phyloP scores from a whole-genome alignment of 2,113 vertebrate genomes.

The Daboia siamensis region DNA sequence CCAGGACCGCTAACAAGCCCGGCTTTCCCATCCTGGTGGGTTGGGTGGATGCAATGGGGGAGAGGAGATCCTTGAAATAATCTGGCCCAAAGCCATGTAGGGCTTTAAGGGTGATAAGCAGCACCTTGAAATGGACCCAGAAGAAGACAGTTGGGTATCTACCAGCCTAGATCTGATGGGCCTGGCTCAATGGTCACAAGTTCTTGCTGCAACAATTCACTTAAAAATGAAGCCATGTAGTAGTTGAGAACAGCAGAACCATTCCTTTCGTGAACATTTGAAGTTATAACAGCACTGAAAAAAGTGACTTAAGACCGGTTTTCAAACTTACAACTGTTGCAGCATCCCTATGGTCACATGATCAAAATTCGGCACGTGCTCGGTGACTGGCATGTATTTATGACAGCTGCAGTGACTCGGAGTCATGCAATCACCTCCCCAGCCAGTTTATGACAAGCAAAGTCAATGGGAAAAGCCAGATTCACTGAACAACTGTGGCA shows the following conservation, averaged over 20 bases:
- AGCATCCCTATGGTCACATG: not conserved
- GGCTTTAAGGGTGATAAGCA: not conserved
- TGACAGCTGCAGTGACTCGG: too few relatives aligned
- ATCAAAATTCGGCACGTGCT: not conserved
- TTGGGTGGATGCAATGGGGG: not conserved
- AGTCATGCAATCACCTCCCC: too few relatives aligned
- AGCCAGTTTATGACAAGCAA: not conserved
- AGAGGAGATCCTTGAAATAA: not conserved
- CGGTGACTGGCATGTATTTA: too few relatives aligned
- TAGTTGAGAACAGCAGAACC: too few relatives aligned
- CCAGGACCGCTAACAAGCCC: not conserved
- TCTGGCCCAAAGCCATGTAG: not conserved
- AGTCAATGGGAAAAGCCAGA: not conserved
- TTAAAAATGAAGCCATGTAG: not conserved
- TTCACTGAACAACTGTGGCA: not conserved
- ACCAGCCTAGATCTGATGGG: not conserved
- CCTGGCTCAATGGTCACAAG: not conserved
- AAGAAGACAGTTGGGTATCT: not conserved
- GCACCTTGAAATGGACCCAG: not conserved
- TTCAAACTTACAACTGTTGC: not conserved
- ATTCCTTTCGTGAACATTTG: not conserved
- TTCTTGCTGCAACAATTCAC: not conserved
- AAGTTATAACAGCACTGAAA: not conserved
- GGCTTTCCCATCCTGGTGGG: not conserved
- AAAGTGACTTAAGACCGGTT: not conserved